These are phyloP conservation scores for Lampris incognitus DNA, from an alignment of 2,113 vertebrate genomes.

Conservation along the genomic window DNA sequence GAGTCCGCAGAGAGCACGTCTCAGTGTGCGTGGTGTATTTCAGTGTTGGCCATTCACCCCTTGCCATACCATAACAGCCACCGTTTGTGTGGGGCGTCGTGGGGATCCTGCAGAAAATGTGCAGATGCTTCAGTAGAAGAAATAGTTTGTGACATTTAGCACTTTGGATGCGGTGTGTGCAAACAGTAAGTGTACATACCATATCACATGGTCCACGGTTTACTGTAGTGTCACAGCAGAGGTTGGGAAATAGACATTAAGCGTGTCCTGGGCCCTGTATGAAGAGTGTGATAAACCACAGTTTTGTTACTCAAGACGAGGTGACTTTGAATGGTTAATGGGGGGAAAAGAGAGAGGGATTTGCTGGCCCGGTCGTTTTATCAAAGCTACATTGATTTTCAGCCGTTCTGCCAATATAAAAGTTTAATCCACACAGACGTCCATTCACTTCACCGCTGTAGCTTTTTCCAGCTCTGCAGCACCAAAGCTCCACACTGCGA, in stretches of 20 bases:
- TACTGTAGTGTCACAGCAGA: too few species aligned
- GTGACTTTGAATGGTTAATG: conserved; percentile 12
- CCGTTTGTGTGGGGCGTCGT: conserved; percentile 77
- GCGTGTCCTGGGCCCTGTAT: neutral
- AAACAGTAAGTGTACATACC: too few species aligned
- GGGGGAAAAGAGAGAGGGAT: conserved; percentile 15
- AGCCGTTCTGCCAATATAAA: conserved; percentile 46
- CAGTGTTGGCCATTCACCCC: conserved; percentile 60
- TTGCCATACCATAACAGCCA: conserved; percentile 38
- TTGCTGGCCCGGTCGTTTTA: conserved; percentile 39
- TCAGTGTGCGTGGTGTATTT: neutral
- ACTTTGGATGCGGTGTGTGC: too few species aligned
- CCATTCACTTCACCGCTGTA: conserved; percentile 77
- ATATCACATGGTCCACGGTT: too few species aligned
- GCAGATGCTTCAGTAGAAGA: conserved; percentile 34
- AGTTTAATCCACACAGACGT: conserved; percentile 63
- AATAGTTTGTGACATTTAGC: too few species aligned
- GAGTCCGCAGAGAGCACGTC: too few species aligned
- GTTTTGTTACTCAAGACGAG: neutral
- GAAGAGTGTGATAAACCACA: conserved; percentile 9
- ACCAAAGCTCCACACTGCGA: conserved; percentile 61
- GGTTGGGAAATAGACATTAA: too few species aligned
- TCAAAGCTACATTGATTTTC: conserved; percentile 44
- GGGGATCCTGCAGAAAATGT: conserved; percentile 42
- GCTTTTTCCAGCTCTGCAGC: conserved; percentile 76